Conservation (phyloP, 2,113 vertebrate species). For the Ascaphus truei region DNA sequence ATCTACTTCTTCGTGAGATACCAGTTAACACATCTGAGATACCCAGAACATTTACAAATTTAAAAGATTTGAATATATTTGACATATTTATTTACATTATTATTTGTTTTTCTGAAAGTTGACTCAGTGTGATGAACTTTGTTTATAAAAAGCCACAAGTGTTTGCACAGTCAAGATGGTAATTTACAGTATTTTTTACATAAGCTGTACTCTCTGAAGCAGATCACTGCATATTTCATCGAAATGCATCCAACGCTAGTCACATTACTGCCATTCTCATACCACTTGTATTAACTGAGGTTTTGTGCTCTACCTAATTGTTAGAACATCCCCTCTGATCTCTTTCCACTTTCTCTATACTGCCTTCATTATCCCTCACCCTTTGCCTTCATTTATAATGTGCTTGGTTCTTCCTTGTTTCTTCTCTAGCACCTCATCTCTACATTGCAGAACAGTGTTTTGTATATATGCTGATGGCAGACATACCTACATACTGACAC, state of each 20-base stretch:
- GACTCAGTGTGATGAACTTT: neutral
- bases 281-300: neutral
- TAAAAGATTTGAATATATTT: too few relatives aligned
- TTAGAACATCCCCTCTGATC: neutral
- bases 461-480: neutral
- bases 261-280: neutral
- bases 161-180: neutral
- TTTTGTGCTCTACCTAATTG: constrained; percentile 16
- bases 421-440: neutral
- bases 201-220: constrained; percentile 4
- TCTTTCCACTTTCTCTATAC: neutral
- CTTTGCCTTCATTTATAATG: neutral
- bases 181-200: constrained; percentile 11
- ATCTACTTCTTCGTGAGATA: too few relatives aligned
- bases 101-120: too few relatives aligned
- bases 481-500: neutral
- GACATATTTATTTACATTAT: too few relatives aligned
- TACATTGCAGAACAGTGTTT: neutral
- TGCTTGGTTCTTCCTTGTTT: neutral
- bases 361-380: neutral
- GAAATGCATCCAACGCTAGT: neutral
- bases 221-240: neutral
- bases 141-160: neutral
- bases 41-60: too few relatives aligned
- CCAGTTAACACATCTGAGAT: too few relatives aligned